Evolutionary conservation across 2,888 invertebrate species (phyloP).

Genomic region (Orchesella flavescens): DNA sequence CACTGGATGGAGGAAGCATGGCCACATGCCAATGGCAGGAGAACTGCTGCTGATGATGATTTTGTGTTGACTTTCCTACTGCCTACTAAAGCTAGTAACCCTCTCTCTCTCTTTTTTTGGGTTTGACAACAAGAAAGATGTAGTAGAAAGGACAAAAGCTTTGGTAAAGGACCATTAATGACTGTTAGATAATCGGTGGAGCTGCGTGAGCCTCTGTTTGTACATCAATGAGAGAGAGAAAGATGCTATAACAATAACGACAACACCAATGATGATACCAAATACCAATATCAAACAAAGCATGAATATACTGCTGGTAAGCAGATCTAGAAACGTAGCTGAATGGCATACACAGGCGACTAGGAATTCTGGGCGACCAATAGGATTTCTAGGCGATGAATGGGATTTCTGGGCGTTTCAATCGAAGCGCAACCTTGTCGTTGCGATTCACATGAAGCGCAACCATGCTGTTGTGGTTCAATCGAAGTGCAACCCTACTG

Average conservation of each 20-base stretch:
- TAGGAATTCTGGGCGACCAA: too few species aligned
- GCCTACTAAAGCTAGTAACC: too few species aligned
- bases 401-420: too few species aligned
- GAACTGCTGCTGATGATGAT: not conserved
- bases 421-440: too few species aligned
- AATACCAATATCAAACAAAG: too few species aligned
- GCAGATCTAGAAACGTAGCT: too few species aligned
- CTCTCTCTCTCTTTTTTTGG: conserved; percentile 25
- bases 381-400: too few species aligned
- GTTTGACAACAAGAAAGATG: conserved; percentile 32
- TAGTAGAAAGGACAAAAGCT: not conserved
- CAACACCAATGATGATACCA: too few species aligned
- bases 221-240: conserved; percentile 48
- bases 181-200: conserved; percentile 55
- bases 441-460: too few species aligned
- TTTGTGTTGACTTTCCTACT: conserved; percentile 5
- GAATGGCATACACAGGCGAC: too few species aligned
- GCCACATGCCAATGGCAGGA: conserved; percentile 48
- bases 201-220: conserved; percentile 40
- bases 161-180: conserved; percentile 46
- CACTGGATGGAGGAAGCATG: conserved; percentile 31
- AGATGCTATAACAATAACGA: conserved; percentile 49
- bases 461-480: too few species aligned
- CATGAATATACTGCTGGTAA: conserved; percentile 26
- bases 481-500: too few species aligned